Evolutionary conservation across 2,113 vertebrate genomes (phyloP), one percentile per base, ranked within the genome.

Genomic region (Aramus guarauna): DNA sequence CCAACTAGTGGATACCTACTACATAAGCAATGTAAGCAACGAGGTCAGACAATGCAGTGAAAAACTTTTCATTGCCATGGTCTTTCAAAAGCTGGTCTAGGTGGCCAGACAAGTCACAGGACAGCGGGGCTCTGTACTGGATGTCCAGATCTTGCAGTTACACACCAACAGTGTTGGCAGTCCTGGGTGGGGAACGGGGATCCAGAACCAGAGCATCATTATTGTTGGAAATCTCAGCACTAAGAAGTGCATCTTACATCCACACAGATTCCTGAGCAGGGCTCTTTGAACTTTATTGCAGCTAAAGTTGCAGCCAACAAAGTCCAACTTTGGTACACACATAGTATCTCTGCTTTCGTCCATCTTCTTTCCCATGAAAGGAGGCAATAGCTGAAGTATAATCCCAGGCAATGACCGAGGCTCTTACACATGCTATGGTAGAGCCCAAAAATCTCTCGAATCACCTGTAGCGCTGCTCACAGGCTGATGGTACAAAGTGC

Each of bases 111-210:
- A 75, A 52, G 16, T n/a, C 29, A 39, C 24, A 73, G 36, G 39
- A 37, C 37, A 41, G 8, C 3, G 3, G 37, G 39, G 9, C 20
- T 83, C 29, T 58, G 27, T 45, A 15, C 9, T 43, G 39, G 18
- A 21, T 82, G 32, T 43, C 14, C 43, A 85, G 12, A 36, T 69
- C 27, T 79, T 45, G 36, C 39, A 80, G 12, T 32, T 56, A 52
- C 9, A 39, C 0, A 0, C 7, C 0, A 0, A 12, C 29, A 27
- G 23, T 50, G 34, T 59, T 48, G 36, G 12, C 39, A 72, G 14
- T 34, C 21, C 23, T 58, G 22, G 22, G 6, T 5, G 14, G 22
- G 26, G 16, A 1, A 23, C 0, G 5, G 15, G 14, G 53, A 75
- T 76, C 39, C 30, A 89, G 47, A 84, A 22, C 9, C 34, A 85